Evolutionary conservation across 2,888 invertebrate genomes (phyloP).

Genomic region (Raillietiella orientalis): DNA sequence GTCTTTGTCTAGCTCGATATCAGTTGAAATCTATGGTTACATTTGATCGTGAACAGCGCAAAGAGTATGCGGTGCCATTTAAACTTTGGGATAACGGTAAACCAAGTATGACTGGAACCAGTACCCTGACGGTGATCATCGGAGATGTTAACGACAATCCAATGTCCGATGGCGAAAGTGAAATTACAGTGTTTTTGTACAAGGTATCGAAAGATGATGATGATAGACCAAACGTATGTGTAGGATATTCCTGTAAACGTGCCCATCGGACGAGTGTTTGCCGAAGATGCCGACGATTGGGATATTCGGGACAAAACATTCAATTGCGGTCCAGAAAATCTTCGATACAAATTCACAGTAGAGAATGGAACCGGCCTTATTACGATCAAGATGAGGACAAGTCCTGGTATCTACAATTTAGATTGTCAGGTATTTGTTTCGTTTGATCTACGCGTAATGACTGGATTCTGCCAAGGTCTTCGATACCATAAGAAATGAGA

Average conservation of each 20-base stretch:
- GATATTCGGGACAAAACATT: slow-evolving; percentile 73
- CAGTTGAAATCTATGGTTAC: slow-evolving; percentile 30
- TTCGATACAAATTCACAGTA: slow-evolving; percentile 30
- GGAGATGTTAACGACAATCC: slow-evolving; percentile 79
- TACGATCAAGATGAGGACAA: slow-evolving; percentile 40
- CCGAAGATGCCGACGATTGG: slow-evolving; percentile 87
- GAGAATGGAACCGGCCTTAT: slow-evolving; percentile 51
- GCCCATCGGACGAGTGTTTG: slow-evolving; percentile 67
- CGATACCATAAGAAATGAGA: slow-evolving; percentile 12
- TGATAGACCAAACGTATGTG: too few species aligned
- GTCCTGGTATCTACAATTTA: slow-evolving; percentile 36
- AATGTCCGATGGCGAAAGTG: slow-evolving; percentile 56
- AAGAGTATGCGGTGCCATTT: slow-evolving; percentile 60
- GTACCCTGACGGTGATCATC: slow-evolving; percentile 55
- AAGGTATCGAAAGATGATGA: slow-evolving; percentile 20
- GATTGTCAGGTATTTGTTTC: slow-evolving; percentile 19
- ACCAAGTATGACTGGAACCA: slow-evolving; percentile 36
- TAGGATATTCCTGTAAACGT: slow-evolving; percentile 35
- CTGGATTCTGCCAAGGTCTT: slow-evolving; percentile 9
- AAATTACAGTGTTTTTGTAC: slow-evolving; percentile 80
- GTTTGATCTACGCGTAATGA: background rate
- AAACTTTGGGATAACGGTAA: slow-evolving; percentile 53
- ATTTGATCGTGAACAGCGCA: slow-evolving; percentile 61
- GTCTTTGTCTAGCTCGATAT: background rate
- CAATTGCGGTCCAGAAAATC: slow-evolving; percentile 22